Percentiles rank a stretch among this genome's conserved stretches.
phyloP scores from a whole-genome alignment of 2,888 invertebrate species.

The Parnassius smintheus region DNA sequence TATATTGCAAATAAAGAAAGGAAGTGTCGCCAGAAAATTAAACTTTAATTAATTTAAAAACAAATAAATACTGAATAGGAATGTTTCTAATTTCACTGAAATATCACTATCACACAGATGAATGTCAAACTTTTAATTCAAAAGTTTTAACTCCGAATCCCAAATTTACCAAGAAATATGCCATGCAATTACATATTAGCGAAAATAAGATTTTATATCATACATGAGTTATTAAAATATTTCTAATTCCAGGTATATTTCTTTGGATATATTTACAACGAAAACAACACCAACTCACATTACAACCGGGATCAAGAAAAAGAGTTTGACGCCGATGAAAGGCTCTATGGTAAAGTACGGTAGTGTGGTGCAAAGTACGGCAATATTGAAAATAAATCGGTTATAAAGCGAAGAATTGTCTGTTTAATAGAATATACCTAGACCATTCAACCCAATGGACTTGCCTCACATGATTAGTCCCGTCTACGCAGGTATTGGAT shows the following conservation, averaged over 20 bases:
- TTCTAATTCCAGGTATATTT: conserved; percentile 46
- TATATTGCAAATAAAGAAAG: conserved; percentile 4
- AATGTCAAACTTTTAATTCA: conserved; percentile 55
- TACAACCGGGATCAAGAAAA: conserved; percentile 75
- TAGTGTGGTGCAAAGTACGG: conserved; percentile 15
- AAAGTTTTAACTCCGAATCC: conserved; percentile 36
- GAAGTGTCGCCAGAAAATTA: background rate
- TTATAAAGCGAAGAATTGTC: too few species aligned
- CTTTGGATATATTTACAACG: conserved; percentile 62
- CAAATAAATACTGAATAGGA: conserved; percentile 49
- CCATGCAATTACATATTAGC: conserved; percentile 52
- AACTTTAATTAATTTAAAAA: background rate
- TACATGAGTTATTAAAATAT: conserved; percentile 43
- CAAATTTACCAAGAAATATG: conserved; percentile 51
- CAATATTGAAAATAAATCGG: background rate
- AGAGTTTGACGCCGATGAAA: conserved; percentile 52
- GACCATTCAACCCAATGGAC: too few species aligned
- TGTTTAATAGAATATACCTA: too few species aligned
- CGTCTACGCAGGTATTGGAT: too few species aligned
- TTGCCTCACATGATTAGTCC: too few species aligned
- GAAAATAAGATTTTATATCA: conserved; percentile 39
- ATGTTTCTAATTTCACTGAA: conserved; percentile 38
- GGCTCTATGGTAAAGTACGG: conserved; percentile 47
- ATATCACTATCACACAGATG: conserved; percentile 49
- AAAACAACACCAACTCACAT: conserved; percentile 73